A percentile compares a stretch with the other conserved stretches of the same genome.
phyloP scores from a whole-genome alignment of 1,140 invertebrate species.

The Trichoplusia ni region DNA sequence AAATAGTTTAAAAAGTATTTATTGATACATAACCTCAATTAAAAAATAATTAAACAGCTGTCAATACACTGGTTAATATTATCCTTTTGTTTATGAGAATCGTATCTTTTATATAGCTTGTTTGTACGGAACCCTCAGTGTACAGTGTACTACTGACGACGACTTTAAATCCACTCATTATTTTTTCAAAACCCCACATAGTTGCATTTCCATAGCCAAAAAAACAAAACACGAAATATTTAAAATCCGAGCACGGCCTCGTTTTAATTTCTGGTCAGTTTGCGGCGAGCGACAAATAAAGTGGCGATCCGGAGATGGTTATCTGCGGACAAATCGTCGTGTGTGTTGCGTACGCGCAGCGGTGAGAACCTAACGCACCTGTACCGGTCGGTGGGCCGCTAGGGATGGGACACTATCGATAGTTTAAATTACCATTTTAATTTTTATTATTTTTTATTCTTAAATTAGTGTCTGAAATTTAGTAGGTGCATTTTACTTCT shows the following conservation, averaged over 20 bases:
- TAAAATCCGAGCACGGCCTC: constrained; percentile 14
- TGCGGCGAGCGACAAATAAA: constrained; percentile 43
- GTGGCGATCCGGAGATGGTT: constrained; percentile 59
- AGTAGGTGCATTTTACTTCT: too few relatives aligned
- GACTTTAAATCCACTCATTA: too few relatives aligned
- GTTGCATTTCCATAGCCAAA: constrained; percentile 3
- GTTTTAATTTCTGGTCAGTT: constrained; percentile 25
- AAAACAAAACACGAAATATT: constrained; percentile 5
- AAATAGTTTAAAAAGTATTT: too few relatives aligned
- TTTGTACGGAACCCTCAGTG: too few relatives aligned
- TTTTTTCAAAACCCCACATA: neutral
- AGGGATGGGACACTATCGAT: constrained; percentile 54
- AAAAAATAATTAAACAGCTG: too few relatives aligned
- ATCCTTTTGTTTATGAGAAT: too few relatives aligned
- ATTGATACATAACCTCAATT: too few relatives aligned
- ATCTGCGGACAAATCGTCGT: constrained; percentile 67
- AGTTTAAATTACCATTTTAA: neutral
- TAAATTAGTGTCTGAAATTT: too few relatives aligned
- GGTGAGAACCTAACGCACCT: constrained; percentile 74
- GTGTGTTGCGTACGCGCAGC: constrained; percentile 54
- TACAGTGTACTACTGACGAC: too few relatives aligned
- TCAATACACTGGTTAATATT: too few relatives aligned
- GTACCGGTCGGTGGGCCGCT: constrained; percentile 59
- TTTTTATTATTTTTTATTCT: neutral
- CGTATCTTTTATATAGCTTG: too few relatives aligned